Evolutionary conservation across 2,888 invertebrate species (phyloP).

Genomic region (Ischnus inquisitorius): DNA sequence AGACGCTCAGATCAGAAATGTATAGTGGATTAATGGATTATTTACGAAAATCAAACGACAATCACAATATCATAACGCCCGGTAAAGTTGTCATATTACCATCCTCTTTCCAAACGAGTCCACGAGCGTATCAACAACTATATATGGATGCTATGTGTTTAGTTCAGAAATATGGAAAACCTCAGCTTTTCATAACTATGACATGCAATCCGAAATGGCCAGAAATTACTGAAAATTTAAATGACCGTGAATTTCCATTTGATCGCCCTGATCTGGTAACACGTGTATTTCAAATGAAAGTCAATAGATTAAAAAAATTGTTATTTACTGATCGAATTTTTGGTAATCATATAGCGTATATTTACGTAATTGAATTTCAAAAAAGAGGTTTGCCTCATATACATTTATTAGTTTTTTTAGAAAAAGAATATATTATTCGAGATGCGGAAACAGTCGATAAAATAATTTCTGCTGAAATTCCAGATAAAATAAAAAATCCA

Average conservation of each 20-base stretch:
- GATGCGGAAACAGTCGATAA: conserved; percentile 67
- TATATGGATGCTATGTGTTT: conserved; percentile 84
- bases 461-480: conserved; percentile 66
- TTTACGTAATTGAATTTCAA: conserved; percentile 77
- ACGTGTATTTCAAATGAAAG: conserved; percentile 67
- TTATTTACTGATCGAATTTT: conserved; percentile 67
- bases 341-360: conserved; percentile 1
- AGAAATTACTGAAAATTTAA: conserved; percentile 81
- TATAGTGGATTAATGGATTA: conserved; percentile 75
- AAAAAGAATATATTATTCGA: conserved; percentile 74
- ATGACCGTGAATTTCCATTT: conserved; percentile 71
- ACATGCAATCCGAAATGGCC: conserved; percentile 82
- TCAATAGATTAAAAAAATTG: conserved; percentile 77
- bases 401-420: conserved; percentile 63
- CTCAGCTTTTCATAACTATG: too few species aligned
- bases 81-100: conserved; percentile 79
- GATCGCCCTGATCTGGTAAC: conserved; percentile 80
- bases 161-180: conserved; percentile 80
- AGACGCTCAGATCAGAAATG: conserved; percentile 41
- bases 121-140: conserved; percentile 78
- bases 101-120: conserved; percentile 78
- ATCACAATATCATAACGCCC: conserved; percentile 57
- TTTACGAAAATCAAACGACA: conserved; percentile 68
- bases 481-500: conserved; percentile 17
- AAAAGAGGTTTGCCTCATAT: too few species aligned